Percentiles rank a stretch among this genome's conserved stretches.
Conservation (phyloP, 2,888 invertebrate genomes). For the Plutella xylostella region DNA sequence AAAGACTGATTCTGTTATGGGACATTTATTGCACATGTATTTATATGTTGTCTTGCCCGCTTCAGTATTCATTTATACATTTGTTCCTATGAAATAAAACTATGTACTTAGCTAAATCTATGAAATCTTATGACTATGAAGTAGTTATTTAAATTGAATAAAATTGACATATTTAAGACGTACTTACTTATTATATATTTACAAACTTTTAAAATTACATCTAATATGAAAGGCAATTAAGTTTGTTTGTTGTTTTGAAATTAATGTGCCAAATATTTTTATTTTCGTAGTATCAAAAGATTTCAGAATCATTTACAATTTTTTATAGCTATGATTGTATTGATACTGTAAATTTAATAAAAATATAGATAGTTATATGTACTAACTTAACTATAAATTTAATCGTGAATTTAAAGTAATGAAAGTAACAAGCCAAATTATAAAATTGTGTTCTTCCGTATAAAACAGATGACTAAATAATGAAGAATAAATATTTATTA, state of each 20-base stretch:
- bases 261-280: neutral
- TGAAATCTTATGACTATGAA: slow-evolving; percentile 16
- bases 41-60: too few species aligned
- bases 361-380: neutral
- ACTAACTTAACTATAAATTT: neutral
- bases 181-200: too few species aligned
- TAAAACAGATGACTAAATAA: slow-evolving; percentile 23
- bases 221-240: too few species aligned
- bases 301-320: slow-evolving; percentile 19
- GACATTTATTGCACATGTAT: too few species aligned
- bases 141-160: neutral
- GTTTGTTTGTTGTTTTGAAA: too few species aligned
- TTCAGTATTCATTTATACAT: too few species aligned
- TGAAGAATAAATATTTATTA: slow-evolving; percentile 41
- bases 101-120: slow-evolving; percentile 10
- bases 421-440: slow-evolving; percentile 27
- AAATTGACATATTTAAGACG: neutral
- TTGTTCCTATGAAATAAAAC: neutral
- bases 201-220: too few species aligned
- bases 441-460: slow-evolving; percentile 39
- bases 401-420: slow-evolving; percentile 5
- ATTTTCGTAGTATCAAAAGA: neutral
- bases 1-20: too few species aligned
- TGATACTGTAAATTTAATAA: slow-evolving; percentile 4
- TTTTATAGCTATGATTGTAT: slow-evolving; percentile 23